phyloP scores from a whole-genome alignment of 2,113 vertebrate species.

The Gavialis gangeticus region DNA sequence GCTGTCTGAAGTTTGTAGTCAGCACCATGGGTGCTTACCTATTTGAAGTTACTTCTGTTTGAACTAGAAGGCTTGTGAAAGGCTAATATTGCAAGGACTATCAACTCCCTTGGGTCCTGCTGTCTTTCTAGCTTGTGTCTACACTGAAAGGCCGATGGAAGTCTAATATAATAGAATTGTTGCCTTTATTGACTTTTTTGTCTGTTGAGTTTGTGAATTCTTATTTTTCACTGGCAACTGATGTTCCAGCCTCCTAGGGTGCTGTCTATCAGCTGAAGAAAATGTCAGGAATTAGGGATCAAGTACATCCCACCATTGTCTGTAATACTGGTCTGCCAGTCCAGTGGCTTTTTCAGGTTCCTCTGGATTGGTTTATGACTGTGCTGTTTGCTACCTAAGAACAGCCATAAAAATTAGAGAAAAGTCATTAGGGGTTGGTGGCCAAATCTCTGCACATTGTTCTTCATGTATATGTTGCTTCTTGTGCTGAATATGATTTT shows the following conservation, averaged over 20 bases:
- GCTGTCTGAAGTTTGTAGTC: constrained; percentile 5
- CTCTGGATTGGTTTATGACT: background rate
- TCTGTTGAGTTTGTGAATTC: background rate
- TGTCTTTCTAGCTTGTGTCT: constrained; percentile 16
- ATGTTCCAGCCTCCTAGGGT: background rate
- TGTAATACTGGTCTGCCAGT: background rate
- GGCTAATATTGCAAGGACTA: background rate
- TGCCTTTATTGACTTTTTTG: constrained; percentile 21
- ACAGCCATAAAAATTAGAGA: constrained; percentile 1
- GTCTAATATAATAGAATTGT: background rate
- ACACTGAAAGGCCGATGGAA: constrained; percentile 2
- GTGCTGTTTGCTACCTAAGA: constrained; percentile 4
- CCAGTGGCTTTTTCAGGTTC: background rate
- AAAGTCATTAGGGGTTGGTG: constrained; percentile 38
- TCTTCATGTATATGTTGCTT: constrained; percentile 3
- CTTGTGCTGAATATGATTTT: constrained; percentile 12
- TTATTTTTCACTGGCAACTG: constrained; percentile 1
- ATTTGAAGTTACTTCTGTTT: constrained; percentile 7
- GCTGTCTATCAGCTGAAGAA: constrained; percentile 10
- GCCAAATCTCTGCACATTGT: constrained; percentile 43
- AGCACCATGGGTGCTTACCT: constrained; percentile 12
- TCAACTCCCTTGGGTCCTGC: background rate
- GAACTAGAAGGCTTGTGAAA: constrained; percentile 4
- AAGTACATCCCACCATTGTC: background rate
- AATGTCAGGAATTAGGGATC: constrained; percentile 5